Conservation (phyloP, 2,888 invertebrate species). For the Alviniconcha strummeri region DNA sequence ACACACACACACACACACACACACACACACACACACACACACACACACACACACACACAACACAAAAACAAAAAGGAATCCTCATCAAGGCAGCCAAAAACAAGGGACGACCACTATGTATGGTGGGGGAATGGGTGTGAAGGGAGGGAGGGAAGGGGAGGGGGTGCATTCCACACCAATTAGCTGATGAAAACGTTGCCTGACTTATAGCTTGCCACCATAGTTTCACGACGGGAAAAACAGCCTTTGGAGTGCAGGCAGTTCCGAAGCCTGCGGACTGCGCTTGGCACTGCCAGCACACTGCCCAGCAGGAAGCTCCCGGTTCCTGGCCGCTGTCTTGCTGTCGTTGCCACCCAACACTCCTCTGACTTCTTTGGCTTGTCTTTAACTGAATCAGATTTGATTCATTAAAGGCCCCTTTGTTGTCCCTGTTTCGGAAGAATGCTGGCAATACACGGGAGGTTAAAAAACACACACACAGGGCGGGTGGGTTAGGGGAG, state of each 20-base stretch:
- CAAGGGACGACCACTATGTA: too few relatives aligned
- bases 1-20: neutral
- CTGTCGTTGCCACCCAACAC: neutral
- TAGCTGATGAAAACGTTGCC: constrained; percentile 22
- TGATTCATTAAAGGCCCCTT: too few relatives aligned
- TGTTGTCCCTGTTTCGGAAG: too few relatives aligned
- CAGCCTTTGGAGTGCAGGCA: neutral
- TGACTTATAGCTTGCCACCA: neutral
- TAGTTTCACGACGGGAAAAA: neutral
- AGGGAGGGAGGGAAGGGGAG: neutral
- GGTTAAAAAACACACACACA: too few relatives aligned
- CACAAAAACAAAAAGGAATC: too few relatives aligned
- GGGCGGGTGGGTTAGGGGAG: too few relatives aligned
- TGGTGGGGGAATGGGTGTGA: neutral
- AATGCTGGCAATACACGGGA: too few relatives aligned
- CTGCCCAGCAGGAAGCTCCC: neutral
- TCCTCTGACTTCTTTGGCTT: constrained; percentile 2
- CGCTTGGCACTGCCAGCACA: neutral
- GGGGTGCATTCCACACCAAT: constrained; percentile 19
- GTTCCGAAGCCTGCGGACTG: neutral
- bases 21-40: neutral
- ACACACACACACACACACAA: neutral
- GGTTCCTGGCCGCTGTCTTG: neutral
- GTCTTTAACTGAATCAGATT: neutral
- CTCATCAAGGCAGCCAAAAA: too few relatives aligned